A percentile compares a stretch with the other conserved stretches of the same genome.
These are phyloP conservation scores for Coelopa frigida DNA, from an alignment of 1,140 invertebrate species.

Conservation along the genomic window DNA sequence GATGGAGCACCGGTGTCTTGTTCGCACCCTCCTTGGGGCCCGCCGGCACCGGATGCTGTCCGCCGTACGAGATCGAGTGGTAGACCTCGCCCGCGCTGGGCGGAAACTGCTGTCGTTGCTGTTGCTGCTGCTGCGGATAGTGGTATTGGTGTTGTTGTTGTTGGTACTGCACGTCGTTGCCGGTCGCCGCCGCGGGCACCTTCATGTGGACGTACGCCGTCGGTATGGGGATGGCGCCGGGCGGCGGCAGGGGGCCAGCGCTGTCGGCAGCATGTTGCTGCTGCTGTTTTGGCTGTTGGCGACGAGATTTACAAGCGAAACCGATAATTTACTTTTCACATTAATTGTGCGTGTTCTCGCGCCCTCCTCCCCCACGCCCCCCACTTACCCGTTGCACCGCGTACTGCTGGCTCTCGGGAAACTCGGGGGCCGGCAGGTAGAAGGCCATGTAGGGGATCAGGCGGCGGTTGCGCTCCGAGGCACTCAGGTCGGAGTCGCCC, in stretches of 20 bases:
- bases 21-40: conserved; percentile 3
- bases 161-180: too few relatives aligned
- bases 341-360: too few relatives aligned
- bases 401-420: conserved; percentile 46
- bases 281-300: conserved; percentile 12
- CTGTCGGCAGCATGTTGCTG: conserved; percentile 20
- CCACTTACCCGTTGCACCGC: conserved; percentile 24
- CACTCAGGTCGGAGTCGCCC: conserved; percentile 32
- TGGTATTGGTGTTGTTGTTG: conserved; percentile 14
- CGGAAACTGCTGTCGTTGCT: conserved; percentile 24
- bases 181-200: conserved; percentile 7
- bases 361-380: too few relatives aligned
- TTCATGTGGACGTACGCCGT: conserved; percentile 32
- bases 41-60: neutral
- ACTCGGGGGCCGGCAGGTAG: conserved; percentile 55
- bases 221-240: conserved; percentile 26
- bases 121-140: conserved; percentile 17
- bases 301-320: neutral
- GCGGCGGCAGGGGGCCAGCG: conserved; percentile 16
- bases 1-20: conserved; percentile 6
- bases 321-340: too few relatives aligned
- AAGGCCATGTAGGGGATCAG: conserved; percentile 76
- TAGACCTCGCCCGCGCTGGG: conserved; percentile 31
- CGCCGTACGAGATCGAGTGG: conserved; percentile 21
- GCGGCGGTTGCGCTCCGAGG: conserved; percentile 55